phyloP scores from a whole-genome alignment of 2,888 invertebrate species.

The Harpalus rubripes region DNA sequence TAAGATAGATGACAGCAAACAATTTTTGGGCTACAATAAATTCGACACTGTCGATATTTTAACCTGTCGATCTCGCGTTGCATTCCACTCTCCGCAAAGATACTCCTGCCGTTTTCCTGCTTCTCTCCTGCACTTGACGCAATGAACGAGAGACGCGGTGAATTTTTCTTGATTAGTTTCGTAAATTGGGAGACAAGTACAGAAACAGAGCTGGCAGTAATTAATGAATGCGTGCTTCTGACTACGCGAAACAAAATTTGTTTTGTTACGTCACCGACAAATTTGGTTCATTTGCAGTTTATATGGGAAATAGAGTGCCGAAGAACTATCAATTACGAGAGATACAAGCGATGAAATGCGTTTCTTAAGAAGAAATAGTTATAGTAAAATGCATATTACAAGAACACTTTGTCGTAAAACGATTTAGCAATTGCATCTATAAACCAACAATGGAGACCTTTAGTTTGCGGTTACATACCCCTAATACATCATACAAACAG shows the following conservation, averaged over 20 bases:
- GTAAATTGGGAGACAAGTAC: slow-evolving; percentile 49
- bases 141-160: slow-evolving; percentile 10
- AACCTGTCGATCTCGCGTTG: not conserved
- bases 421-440: too few relatives aligned
- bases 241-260: slow-evolving; percentile 8
- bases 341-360: not conserved
- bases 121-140: slow-evolving; percentile 39
- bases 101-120: not conserved
- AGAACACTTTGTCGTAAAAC: too few relatives aligned
- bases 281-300: slow-evolving; percentile 26
- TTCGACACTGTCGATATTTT: not conserved
- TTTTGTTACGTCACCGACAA: slow-evolving; percentile 16
- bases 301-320: not conserved
- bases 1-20: too few relatives aligned
- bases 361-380: not conserved
- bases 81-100: too few relatives aligned
- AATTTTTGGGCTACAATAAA: too few relatives aligned
- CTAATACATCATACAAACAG: too few relatives aligned
- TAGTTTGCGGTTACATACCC: too few relatives aligned
- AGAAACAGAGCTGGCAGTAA: slow-evolving; percentile 25
- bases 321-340: not conserved
- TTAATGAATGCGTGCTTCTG: slow-evolving; percentile 41
- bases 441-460: too few relatives aligned
- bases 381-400: too few relatives aligned
- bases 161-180: slow-evolving; percentile 52